Evolutionary conservation across 2,888 invertebrate genomes (phyloP).

Genomic region (Argynnis bischoffii): DNA sequence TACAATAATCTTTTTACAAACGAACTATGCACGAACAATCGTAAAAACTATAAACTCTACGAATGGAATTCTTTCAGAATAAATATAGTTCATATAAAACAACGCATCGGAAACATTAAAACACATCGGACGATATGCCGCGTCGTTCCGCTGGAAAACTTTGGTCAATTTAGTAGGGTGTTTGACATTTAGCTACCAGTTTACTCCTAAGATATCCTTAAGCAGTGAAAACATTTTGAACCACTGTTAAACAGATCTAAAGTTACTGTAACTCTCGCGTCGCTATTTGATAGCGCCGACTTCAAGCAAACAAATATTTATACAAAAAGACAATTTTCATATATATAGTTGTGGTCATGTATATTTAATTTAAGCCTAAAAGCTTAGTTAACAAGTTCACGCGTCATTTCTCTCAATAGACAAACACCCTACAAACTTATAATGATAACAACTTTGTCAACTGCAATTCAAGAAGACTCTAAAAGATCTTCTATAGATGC

Average conservation of each 20-base stretch:
- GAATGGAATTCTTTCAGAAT: slow-evolving; percentile 59
- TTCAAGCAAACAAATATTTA: neutral
- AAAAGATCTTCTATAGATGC: slow-evolving; percentile 3
- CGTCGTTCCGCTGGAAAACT: slow-evolving; percentile 60
- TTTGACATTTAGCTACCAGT: slow-evolving; percentile 44
- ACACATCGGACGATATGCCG: slow-evolving; percentile 55
- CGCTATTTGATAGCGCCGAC: slow-evolving; percentile 21
- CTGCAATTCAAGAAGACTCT: neutral
- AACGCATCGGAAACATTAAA: slow-evolving; percentile 66
- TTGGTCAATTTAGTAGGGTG: slow-evolving; percentile 62
- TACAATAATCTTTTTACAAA: slow-evolving; percentile 72
- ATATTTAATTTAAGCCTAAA: neutral
- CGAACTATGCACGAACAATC: slow-evolving; percentile 66
- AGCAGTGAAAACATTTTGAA: slow-evolving; percentile 10
- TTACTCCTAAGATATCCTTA: neutral
- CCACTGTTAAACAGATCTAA: slow-evolving; percentile 16
- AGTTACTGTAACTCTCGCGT: slow-evolving; percentile 8
- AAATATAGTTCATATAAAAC: slow-evolving; percentile 76
- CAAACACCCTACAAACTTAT: slow-evolving; percentile 19
- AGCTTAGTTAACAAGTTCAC: slow-evolving; percentile 12
- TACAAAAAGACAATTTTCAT: slow-evolving; percentile 9
- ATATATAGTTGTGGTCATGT: neutral
- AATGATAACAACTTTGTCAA: slow-evolving; percentile 6
- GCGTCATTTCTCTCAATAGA: slow-evolving; percentile 5
- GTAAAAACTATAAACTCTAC: slow-evolving; percentile 75